These are phyloP conservation scores for Polyergus mexicanus DNA, from an alignment of 1,140 invertebrate genomes.

Conservation along the genomic window DNA sequence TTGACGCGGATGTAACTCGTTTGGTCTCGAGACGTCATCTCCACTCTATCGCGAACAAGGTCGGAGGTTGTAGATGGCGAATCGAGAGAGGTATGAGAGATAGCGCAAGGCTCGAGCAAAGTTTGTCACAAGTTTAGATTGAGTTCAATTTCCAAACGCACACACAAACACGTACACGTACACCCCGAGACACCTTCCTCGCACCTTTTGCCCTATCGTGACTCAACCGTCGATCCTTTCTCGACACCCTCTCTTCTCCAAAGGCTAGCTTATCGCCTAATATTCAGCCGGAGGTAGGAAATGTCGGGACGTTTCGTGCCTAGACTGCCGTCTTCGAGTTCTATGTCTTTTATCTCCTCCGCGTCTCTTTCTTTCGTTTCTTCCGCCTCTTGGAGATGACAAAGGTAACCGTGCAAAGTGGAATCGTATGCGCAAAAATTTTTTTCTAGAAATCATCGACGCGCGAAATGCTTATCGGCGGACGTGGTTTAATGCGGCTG, in stretches of 20 bases:
- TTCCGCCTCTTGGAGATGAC: slow-evolving; percentile 45
- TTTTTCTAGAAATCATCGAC: slow-evolving; percentile 9
- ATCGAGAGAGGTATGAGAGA: slow-evolving; percentile 76
- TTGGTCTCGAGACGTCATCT: slow-evolving; percentile 42
- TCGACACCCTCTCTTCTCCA: slow-evolving; percentile 4
- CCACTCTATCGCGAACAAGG: slow-evolving; percentile 58
- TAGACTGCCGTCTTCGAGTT: slow-evolving; percentile 26
- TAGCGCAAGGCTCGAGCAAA: slow-evolving; percentile 62
- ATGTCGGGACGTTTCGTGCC: slow-evolving; percentile 67
- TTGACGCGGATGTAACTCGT: slow-evolving; percentile 17
- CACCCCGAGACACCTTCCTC: slow-evolving; percentile 36
- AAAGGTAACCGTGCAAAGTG: slow-evolving; percentile 56
- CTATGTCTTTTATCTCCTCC: background rate
- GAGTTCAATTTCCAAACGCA: slow-evolving; percentile 74
- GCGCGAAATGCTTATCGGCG: slow-evolving; percentile 29
- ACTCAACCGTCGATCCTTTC: slow-evolving; percentile 26
- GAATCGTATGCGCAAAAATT: slow-evolving; percentile 56
- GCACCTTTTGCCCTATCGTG: slow-evolving; percentile 31
- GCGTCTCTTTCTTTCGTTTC: background rate
- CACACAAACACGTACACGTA: background rate
- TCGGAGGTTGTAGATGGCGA: slow-evolving; percentile 66
- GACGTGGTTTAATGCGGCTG: slow-evolving; percentile 10
- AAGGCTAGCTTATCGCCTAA: slow-evolving; percentile 70
- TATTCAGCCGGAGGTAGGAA: slow-evolving; percentile 68
- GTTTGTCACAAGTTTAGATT: slow-evolving; percentile 79